Evolutionary conservation across 2,797 vertebrate species (phyloP).

Genomic region (Crenichthys baileyi): DNA sequence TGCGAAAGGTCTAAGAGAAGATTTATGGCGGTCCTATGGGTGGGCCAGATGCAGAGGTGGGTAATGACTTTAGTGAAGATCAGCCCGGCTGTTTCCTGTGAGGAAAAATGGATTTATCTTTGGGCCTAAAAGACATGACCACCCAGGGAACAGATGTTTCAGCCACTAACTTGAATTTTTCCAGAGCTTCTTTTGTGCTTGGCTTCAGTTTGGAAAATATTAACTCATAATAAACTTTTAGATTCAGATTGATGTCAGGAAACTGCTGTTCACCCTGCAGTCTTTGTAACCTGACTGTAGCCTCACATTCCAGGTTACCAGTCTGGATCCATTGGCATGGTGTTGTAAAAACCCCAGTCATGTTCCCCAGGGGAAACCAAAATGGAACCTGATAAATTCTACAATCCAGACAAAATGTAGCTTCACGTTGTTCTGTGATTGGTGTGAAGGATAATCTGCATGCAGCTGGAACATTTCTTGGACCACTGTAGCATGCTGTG

Average conservation of each 20-base stretch:
- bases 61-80: conserved; percentile 54
- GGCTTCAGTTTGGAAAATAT: neutral
- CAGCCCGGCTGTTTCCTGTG: conserved; percentile 43
- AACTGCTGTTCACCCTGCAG: neutral
- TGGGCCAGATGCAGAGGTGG: conserved; percentile 48
- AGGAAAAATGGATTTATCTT: conserved; percentile 58
- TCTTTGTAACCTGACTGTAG: neutral
- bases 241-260: neutral
- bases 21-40: conserved; percentile 37
- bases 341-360: neutral
- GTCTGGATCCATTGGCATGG: neutral
- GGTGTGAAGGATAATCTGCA: too few species aligned
- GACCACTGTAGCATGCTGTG: too few species aligned
- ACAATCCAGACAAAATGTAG: too few species aligned
- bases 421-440: too few species aligned
- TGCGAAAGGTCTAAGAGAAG: conserved; percentile 53
- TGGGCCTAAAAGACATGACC: conserved; percentile 26
- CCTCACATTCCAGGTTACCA: neutral
- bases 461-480: too few species aligned
- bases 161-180: neutral
- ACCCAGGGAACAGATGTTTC: conserved; percentile 43
- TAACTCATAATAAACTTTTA: neutral
- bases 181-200: too few species aligned
- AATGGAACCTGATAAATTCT: neutral
- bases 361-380: neutral